Evolutionary conservation across 2,888 invertebrate species (phyloP), one percentile per base, ranked within the genome.

Genomic region (Salpingus planirostris): DNA sequence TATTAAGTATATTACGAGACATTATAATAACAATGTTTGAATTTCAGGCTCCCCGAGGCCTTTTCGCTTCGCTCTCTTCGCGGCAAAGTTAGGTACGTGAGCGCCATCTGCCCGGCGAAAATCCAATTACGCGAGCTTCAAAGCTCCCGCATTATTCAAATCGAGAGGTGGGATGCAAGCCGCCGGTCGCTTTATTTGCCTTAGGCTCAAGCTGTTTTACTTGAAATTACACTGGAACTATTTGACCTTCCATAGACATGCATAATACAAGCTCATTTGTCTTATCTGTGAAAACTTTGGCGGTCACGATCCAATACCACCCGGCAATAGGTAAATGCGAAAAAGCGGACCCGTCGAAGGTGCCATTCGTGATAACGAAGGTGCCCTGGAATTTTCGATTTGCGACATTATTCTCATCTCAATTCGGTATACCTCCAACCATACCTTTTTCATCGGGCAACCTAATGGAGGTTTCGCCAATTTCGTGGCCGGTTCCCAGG

Each of bases 381-480:
- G 37, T 33, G 2, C 54, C 54, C 52, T 55, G 23, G 22, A 49
- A 46, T 26, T 32, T n/a, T n/a, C n/a, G n/a, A n/a, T n/a, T n/a
- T n/a, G 29, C 34, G 30, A 24, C 31, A 15, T 3, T 15, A 18
- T 15, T 33, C 15, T 13, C n/a, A 18, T 15, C 13, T 6, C 10
- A 14, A 13, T 10, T 13, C 2, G 27, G 27, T 27, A n/a, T n/a
- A n/a, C n/a, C n/a, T 18, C 18, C 5, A 18, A 8, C 5, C 18
- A 6, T n/a, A 48, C 56, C 43, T 52, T 53, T 36, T 38, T 41
- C 6, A 56, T 15, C 2, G 57, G 57, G 34, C 55, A 57, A 13
- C 26, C 14, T 5, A 47, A 11, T 3, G 36, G 37, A 11, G 57
- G 55, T 15, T 45, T 12, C 5, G 48, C 29, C 13, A 27, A 31